phyloP scores from a whole-genome alignment of 1,140 invertebrate genomes.

The Phortica variegata region DNA sequence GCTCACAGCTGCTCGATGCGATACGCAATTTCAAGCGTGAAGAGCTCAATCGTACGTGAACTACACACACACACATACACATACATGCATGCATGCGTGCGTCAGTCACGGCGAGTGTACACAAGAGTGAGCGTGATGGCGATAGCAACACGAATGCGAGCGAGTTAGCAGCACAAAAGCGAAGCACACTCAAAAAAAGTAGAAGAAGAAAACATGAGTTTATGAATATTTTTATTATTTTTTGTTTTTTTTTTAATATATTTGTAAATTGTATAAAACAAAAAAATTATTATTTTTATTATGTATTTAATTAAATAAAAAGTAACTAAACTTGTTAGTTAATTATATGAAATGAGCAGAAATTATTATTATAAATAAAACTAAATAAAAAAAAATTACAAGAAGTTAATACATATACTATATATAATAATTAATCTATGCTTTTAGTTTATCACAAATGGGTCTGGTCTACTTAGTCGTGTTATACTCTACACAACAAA shows the following conservation, averaged over 20 bases:
- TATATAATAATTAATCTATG: constrained; percentile 7
- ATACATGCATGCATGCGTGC: background rate
- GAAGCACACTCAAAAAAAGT: constrained; percentile 20
- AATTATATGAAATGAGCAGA: background rate
- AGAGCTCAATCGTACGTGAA: constrained; percentile 37
- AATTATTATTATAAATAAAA: background rate
- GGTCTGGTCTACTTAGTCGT: constrained; percentile 52
- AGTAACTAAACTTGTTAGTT: constrained; percentile 1
- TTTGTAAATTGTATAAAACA: constrained; percentile 9
- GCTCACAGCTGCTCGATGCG: constrained; percentile 69
- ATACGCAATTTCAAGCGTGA: constrained; percentile 66
- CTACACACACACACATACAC: background rate
- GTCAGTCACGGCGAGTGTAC: too few relatives aligned
- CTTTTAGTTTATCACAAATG: constrained; percentile 46
- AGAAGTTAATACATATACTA: constrained; percentile 7
- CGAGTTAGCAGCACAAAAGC: background rate
- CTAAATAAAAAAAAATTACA: constrained; percentile 1
- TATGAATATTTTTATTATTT: background rate
- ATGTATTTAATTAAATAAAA: constrained; percentile 32
- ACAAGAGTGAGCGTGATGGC: too few relatives aligned
- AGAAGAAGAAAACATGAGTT: constrained; percentile 27
- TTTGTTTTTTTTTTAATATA: constrained; percentile 1
- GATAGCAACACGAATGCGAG: background rate
- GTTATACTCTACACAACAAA: constrained; percentile 25
- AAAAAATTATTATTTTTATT: constrained; percentile 20